Conservation (phyloP, 2,797 vertebrate genomes). For the Sylvia borin region DNA sequence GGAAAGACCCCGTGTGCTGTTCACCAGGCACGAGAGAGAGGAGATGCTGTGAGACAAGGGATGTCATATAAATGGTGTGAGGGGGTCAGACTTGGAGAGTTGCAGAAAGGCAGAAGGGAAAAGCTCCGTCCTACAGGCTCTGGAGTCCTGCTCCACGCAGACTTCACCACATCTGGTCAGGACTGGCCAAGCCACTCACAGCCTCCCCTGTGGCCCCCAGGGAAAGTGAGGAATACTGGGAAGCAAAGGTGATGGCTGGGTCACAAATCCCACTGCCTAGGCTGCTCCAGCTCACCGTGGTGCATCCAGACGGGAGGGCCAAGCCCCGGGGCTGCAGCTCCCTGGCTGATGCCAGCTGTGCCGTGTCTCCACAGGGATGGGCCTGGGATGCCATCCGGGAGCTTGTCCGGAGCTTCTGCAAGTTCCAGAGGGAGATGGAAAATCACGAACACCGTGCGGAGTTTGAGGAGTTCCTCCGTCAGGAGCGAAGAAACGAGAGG, state of each 20-base stretch:
- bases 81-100: background rate
- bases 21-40: background rate
- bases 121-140: background rate
- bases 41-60: background rate
- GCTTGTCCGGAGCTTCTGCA: constrained; percentile 68
- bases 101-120: background rate
- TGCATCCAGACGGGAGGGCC: background rate
- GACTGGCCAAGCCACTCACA: background rate
- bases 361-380: constrained; percentile 23
- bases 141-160: background rate
- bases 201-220: background rate
- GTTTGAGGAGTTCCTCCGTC: constrained; percentile 66
- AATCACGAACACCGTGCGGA: background rate
- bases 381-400: constrained; percentile 51
- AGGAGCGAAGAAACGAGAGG: constrained; percentile 54
- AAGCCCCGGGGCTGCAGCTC: background rate
- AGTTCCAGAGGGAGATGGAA: constrained; percentile 58
- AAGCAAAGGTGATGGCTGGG: background rate
- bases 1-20: background rate
- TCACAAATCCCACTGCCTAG: background rate
- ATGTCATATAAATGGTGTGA: background rate
- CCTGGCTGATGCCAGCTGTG: background rate
- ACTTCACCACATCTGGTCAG: background rate
- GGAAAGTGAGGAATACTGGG: background rate
- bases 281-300: background rate